A percentile compares a stretch with the other conserved stretches of the same genome.
Evolutionary conservation across 92 coral and sea anemone genomes (phyloP).

Genomic region (Virgularia gustaviana): DNA sequence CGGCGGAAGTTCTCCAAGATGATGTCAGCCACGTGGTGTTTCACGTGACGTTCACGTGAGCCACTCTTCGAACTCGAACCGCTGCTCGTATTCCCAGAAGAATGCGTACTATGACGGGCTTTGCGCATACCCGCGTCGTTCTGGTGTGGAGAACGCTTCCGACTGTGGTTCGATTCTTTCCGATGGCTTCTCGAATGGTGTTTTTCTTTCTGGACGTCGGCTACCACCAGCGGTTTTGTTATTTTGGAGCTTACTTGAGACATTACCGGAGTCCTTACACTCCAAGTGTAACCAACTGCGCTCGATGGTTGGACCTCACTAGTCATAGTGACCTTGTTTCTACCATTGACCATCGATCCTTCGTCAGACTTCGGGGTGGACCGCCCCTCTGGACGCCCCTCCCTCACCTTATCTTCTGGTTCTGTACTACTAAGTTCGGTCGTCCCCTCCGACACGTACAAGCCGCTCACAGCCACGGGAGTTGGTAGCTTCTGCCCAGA

Average conservation of each 20-base stretch:
- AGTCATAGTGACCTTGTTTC: background rate
- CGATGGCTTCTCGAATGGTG: background rate
- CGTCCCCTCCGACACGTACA: conserved; percentile 87
- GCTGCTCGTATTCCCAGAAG: conserved; percentile 2
- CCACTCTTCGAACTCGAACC: background rate
- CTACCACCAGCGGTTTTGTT: background rate
- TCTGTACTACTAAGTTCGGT: conserved; percentile 62
- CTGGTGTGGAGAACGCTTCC: too few relatives aligned
- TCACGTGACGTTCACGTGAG: too few relatives aligned
- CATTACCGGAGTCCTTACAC: conserved; percentile 30
- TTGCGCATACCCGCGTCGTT: too few relatives aligned
- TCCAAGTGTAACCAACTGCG: conserved; percentile 26
- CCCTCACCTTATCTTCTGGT: conserved; percentile 38
- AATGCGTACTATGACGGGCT: background rate
- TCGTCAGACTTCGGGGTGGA: conserved; percentile 22
- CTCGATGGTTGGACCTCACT: background rate
- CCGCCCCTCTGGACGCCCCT: conserved; percentile 27
- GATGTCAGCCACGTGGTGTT: too few relatives aligned
- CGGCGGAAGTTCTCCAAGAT: conserved; percentile 2
- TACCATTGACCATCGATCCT: background rate
- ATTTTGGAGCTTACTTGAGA: conserved; percentile 16
- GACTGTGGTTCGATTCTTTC: background rate
- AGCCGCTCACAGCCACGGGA: conserved; percentile 20
- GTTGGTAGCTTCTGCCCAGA: conserved; percentile 27
- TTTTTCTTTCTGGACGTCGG: background rate